phyloP scores from a whole-genome alignment of 2,113 vertebrate species.

The Elgaria multicarinata region DNA sequence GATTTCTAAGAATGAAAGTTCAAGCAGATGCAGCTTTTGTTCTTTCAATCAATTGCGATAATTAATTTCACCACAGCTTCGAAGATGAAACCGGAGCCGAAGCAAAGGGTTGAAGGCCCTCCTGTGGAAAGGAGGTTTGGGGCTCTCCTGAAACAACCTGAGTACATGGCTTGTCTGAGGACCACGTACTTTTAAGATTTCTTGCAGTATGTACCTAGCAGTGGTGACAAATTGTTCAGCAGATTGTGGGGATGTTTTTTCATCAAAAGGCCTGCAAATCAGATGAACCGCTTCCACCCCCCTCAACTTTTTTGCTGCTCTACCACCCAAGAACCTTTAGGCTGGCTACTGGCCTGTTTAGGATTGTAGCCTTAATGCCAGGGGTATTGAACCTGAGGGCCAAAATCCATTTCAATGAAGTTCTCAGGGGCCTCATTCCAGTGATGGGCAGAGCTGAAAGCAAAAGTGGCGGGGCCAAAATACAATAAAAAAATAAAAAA shows the following conservation, averaged over 20 bases:
- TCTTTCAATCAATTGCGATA: slow-evolving; percentile 36
- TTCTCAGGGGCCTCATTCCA: no score
- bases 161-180: slow-evolving; percentile 34
- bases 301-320: no score
- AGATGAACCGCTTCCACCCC: no score
- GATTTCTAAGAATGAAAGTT: slow-evolving; percentile 32
- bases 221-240: slow-evolving; percentile 33
- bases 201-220: slow-evolving; percentile 41
- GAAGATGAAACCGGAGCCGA: background rate
- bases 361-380: no score
- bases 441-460: no score
- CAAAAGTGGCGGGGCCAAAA: no score
- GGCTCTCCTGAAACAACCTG: slow-evolving; percentile 44
- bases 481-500: no score
- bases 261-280: no score
- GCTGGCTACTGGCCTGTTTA: no score
- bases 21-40: slow-evolving; percentile 37
- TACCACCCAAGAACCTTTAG: no score
- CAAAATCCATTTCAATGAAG: no score
- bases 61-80: slow-evolving; percentile 46
- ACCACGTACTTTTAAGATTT: slow-evolving; percentile 18
- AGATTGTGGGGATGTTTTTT: slow-evolving; percentile 39
- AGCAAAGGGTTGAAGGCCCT: slow-evolving; percentile 51
- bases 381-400: no score
- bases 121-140: slow-evolving; percentile 44